Conservation (phyloP, 2,113 vertebrate genomes). For the Phrynosoma platyrhinos region DNA sequence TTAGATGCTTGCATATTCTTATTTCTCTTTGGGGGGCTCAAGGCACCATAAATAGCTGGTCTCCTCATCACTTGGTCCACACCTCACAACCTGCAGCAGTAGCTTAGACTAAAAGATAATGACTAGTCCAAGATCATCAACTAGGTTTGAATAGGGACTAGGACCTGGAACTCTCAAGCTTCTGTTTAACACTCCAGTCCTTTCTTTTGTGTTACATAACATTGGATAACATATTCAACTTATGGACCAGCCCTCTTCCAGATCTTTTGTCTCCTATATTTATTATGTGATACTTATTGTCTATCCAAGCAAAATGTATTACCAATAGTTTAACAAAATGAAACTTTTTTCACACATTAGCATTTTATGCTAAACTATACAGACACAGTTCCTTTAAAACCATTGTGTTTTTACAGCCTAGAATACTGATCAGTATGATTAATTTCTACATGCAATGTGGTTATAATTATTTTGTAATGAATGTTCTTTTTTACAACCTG, state of each 20-base stretch:
- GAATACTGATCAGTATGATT: constrained; percentile 32
- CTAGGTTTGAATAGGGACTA: neutral
- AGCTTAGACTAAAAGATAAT: no score
- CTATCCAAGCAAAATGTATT: neutral
- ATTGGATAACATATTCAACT: neutral
- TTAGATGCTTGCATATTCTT: no score
- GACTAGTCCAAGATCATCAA: neutral
- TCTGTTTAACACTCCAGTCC: no score
- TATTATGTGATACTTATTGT: neutral
- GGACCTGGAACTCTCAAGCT: no score
- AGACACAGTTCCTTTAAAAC: constrained; percentile 13
- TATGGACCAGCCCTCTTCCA: neutral
- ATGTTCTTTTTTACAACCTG: constrained; percentile 37
- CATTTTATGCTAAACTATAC: constrained; percentile 46
- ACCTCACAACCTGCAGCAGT: no score
- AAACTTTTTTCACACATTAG: constrained; percentile 40
- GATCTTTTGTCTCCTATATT: neutral
- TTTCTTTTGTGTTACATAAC: no score
- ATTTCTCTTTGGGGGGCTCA: no score
- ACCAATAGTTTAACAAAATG: constrained; percentile 17
- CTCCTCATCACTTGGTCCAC: no score
- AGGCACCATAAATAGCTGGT: no score
- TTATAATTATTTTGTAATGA: constrained; percentile 63
- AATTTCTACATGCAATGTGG: constrained; percentile 50
- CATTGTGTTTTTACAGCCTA: constrained; percentile 9